phyloP scores from a whole-genome alignment of 2,888 invertebrate genomes.

The Ligdia adustata region DNA sequence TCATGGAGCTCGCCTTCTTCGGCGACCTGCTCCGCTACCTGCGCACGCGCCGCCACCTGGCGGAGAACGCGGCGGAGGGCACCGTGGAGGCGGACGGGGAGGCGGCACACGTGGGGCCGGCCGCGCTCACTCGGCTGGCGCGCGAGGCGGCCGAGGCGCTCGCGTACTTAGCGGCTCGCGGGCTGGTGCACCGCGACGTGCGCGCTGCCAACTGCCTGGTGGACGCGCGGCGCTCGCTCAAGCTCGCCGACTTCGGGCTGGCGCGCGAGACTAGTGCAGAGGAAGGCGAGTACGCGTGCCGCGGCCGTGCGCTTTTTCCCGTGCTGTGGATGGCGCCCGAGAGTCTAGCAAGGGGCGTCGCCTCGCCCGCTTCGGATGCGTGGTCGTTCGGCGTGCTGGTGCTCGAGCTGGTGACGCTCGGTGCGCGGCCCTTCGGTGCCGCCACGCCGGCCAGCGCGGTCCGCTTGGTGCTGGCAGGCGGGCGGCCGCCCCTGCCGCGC shows the following conservation, averaged over 20 bases:
- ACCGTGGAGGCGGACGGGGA: conserved; percentile 86
- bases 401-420: conserved; percentile 94
- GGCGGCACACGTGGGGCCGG: conserved; percentile 49
- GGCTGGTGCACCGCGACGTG: conserved; percentile 94
- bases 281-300: conserved; percentile 91
- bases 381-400: conserved; percentile 95
- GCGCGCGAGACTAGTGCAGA: conserved; percentile 88
- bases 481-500: conserved; percentile 87
- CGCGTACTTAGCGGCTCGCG: conserved; percentile 88
- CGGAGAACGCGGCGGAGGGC: conserved; percentile 79
- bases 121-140: conserved; percentile 55
- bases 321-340: conserved; percentile 97
- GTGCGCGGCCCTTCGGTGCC: conserved; percentile 92
- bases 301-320: conserved; percentile 91
- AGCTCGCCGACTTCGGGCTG: conserved; percentile 95
- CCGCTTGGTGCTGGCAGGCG: conserved; percentile 81
- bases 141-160: conserved; percentile 54
- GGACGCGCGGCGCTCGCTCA: conserved; percentile 88
- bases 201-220: conserved; percentile 91
- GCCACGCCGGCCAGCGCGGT: conserved; percentile 89
- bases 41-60: conserved; percentile 87
- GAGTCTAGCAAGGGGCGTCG: conserved; percentile 90
- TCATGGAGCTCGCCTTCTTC: conserved; percentile 96
- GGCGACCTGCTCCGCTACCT: conserved; percentile 94
- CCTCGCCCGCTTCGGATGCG: conserved; percentile 92